Base-by-base conservation (phyloP, 37 sponge, comb jelly and placozoan species). In the Cliona cf. orientalis region DNA sequence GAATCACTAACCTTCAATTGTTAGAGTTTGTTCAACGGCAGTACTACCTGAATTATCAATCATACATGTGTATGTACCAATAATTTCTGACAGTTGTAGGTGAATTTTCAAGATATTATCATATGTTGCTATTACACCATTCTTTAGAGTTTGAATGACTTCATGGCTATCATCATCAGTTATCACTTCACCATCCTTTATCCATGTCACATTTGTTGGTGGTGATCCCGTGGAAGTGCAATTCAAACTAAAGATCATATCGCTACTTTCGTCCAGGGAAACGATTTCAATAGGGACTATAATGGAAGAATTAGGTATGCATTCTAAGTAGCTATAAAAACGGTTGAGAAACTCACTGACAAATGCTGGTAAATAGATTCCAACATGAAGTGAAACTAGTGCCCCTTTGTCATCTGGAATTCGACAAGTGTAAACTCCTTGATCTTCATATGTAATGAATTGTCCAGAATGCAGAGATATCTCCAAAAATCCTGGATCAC, bases 1-100 rank as follows among this genome's bases (percentile, higher is more conserved):
- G n/a, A n/a, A n/a, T n/a, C n/a, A 71, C 46, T 44, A 22, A 71
- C 72, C 72, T 71, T 71, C 43, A 71, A 71, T 6, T 71, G 23
- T 23, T 6, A 71, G n/a, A 5, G 72, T 71, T 22, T 71, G 31
- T 21, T 71, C 49, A 40, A 40, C 40, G 5, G 32, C 43, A 5
- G 49, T 17, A 28, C 72, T 71, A 49, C 42, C 49, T 29, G 28
- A 45, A 32, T 71, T 42, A 49, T 41, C 6, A 17, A 71, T 21
- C 7, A 49, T 31, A 22, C 72, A 71, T 5, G 72, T 71, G 49
- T 71, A 71, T 6, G n/a, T 71, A 3, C 72, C 72, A 40, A 71
- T 41, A n/a, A 71, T 32, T 44, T 5, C 72, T 22, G 25, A 3
- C 22, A 49, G 72, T 44, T 42, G 28, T 23, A n/a, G 14, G 25